phyloP scores from a whole-genome alignment of 2,888 invertebrate genomes.

The Luffia ferchaultella region DNA sequence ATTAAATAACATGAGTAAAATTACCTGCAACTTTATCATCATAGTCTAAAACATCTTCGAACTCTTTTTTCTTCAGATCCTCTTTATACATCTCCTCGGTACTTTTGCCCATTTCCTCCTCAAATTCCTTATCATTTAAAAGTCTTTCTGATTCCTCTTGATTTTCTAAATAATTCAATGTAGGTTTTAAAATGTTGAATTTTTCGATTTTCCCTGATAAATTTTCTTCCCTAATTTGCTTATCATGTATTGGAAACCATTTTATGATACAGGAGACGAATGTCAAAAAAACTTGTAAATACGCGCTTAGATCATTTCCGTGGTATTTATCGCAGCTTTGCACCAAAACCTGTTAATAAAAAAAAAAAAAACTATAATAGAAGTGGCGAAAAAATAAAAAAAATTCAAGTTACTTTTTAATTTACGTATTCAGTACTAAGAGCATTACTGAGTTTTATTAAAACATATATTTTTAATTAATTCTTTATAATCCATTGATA shows the following conservation, averaged over 20 bases:
- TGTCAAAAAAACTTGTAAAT: conserved; percentile 74
- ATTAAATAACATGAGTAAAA: too few relatives aligned
- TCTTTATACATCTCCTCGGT: conserved; percentile 62
- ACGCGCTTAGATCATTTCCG: conserved; percentile 65
- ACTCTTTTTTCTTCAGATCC: conserved; percentile 41
- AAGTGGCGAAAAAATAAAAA: too few relatives aligned
- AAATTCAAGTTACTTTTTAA: too few relatives aligned
- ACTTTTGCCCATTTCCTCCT: conserved; percentile 30
- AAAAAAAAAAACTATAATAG: too few relatives aligned
- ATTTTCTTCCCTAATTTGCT: conserved; percentile 5
- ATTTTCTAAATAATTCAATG: conserved; percentile 40
- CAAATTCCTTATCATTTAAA: conserved; percentile 35
- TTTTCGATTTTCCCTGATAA: conserved; percentile 17
- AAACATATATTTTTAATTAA: too few relatives aligned
- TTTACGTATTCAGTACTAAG: too few relatives aligned
- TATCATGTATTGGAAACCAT: conserved; percentile 43
- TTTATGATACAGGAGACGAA: conserved; percentile 69
- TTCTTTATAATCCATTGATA: too few relatives aligned
- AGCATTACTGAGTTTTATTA: too few relatives aligned
- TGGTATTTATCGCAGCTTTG: conserved; percentile 69
- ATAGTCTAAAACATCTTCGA: conserved; percentile 33
- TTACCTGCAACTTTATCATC: conserved; percentile 38
- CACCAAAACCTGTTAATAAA: conserved; percentile 61
- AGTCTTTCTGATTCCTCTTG: conserved; percentile 37
- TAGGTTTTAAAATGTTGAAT: conserved; percentile 31